phyloP scores from a whole-genome alignment of 2,888 invertebrate species.

The Tupiocoris notatus region DNA sequence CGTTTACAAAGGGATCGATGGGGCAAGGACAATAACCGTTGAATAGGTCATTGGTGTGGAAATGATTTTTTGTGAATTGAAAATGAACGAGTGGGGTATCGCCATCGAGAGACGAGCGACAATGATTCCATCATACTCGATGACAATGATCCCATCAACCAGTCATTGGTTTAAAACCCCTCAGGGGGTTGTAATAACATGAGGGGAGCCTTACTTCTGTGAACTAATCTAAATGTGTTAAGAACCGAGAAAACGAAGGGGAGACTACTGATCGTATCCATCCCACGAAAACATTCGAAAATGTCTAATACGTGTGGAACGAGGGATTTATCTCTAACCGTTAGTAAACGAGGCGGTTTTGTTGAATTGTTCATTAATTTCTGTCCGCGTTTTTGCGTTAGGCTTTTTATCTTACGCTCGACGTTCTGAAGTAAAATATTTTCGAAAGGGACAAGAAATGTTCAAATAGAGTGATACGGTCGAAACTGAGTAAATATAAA shows the following conservation, averaged over 20 bases:
- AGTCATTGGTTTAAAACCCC: conserved; percentile 28
- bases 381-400: no score
- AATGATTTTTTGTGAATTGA: neutral
- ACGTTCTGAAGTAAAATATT: no score
- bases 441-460: no score
- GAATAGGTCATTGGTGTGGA: neutral
- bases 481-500: no score
- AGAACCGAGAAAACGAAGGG: neutral
- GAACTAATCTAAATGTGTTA: conserved; percentile 36
- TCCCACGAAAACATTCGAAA: neutral
- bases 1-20: neutral
- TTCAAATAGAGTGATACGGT: no score
- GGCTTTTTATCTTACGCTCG: no score
- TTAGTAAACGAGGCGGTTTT: no score
- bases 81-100: conserved; percentile 5
- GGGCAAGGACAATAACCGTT: neutral
- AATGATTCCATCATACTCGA: conserved; percentile 34
- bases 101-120: conserved; percentile 5
- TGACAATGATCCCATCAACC: conserved; percentile 33
- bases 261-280: neutral
- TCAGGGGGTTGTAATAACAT: conserved; percentile 32
- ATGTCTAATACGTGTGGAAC: no score
- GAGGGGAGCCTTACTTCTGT: conserved; percentile 29
- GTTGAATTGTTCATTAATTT: no score
- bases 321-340: no score